phyloP scores from a whole-genome alignment of 2,888 invertebrate genomes.

The Cephus pygmeus region DNA sequence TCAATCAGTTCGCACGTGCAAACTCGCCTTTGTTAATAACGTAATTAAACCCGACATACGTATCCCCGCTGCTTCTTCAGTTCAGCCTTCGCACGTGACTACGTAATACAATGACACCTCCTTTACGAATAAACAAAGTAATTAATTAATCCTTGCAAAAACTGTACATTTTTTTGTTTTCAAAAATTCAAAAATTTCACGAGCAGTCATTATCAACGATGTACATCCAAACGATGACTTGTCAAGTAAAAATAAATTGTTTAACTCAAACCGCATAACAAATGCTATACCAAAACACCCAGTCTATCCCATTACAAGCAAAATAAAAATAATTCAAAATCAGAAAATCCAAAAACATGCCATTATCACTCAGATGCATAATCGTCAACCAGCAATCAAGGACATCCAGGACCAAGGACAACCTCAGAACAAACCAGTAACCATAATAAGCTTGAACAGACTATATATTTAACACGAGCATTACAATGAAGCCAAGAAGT shows the following conservation, averaged over 20 bases:
- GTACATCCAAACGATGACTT: not conserved
- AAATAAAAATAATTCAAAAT: not conserved
- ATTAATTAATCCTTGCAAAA: not conserved
- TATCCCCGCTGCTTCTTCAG: not conserved
- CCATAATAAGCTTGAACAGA: not conserved
- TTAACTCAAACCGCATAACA: not conserved
- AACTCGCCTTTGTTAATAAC: conserved; percentile 49
- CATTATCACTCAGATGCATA: not conserved
- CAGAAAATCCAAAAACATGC: not conserved
- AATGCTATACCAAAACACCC: too few species aligned
- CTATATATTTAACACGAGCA: not conserved
- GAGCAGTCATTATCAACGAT: not conserved
- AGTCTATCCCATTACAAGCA: not conserved
- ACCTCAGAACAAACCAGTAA: not conserved
- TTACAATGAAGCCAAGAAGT: not conserved
- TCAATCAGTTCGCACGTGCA: conserved; percentile 44
- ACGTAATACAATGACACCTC: not conserved
- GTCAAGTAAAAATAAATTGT: not conserved
- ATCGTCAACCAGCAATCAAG: not conserved
- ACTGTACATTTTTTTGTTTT: not conserved
- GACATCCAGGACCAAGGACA: not conserved
- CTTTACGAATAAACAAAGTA: not conserved
- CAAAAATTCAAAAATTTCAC: not conserved
- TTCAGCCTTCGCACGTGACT: not conserved
- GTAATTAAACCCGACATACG: conserved; percentile 3